phyloP scores from a whole-genome alignment of 2,888 invertebrate genomes.

The Tenthredo mesomela region DNA sequence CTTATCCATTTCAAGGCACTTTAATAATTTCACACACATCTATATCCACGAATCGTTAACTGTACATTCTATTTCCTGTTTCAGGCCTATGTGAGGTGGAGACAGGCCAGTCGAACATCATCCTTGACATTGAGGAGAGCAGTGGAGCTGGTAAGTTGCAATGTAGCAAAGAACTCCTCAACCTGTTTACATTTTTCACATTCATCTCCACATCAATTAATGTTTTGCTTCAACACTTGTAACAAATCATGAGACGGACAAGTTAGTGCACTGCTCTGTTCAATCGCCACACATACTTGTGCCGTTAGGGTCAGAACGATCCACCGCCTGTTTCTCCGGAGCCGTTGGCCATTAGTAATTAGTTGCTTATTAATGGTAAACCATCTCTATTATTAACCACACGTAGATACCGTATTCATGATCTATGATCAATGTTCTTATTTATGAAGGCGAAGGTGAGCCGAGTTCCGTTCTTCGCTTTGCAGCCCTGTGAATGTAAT shows the following conservation, averaged over 20 bases:
- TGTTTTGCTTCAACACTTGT: not conserved
- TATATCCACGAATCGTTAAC: not conserved
- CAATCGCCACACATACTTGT: not conserved
- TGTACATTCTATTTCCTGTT: conserved; percentile 63
- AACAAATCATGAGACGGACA: not conserved
- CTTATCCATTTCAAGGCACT: not conserved
- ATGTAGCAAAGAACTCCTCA: not conserved
- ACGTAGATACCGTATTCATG: conserved; percentile 16
- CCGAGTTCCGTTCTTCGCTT: not conserved
- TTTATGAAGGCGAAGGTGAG: not conserved
- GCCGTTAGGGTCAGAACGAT: conserved; percentile 38
- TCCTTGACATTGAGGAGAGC: conserved; percentile 94
- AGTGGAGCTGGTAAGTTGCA: conserved; percentile 88
- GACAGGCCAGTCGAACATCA: conserved; percentile 92
- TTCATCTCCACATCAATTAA: not conserved
- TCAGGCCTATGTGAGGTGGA: conserved; percentile 90
- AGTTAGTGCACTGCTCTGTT: not conserved
- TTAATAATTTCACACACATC: not conserved
- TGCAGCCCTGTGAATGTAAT: not conserved
- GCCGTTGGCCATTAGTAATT: conserved; percentile 41
- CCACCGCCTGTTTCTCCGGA: conserved; percentile 13
- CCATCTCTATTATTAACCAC: conserved; percentile 10
- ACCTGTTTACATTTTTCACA: not conserved
- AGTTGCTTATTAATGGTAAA: conserved; percentile 27
- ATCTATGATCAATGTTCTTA: conserved; percentile 24